Evolutionary conservation across 2,113 vertebrate genomes (phyloP).

Genomic region (Marcusenius ussheri): DNA sequence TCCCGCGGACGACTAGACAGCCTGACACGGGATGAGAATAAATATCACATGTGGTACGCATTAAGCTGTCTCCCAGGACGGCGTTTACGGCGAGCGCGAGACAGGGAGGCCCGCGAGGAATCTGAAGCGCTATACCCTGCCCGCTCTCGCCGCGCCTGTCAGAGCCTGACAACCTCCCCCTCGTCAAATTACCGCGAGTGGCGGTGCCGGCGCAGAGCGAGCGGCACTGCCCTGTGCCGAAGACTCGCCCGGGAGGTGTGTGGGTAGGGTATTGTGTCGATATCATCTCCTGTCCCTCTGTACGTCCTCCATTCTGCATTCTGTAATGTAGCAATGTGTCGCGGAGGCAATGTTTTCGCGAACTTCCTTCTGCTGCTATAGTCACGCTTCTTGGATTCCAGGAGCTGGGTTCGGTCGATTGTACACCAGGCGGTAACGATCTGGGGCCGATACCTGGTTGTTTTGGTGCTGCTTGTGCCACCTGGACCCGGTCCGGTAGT

Average conservation of each 20-base stretch:
- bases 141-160: slow-evolving; percentile 97
- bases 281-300: slow-evolving; percentile 65
- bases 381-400: not conserved
- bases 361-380: not conserved
- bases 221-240: slow-evolving; percentile 67
- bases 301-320: slow-evolving; percentile 10
- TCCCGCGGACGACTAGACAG: slow-evolving; percentile 97
- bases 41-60: slow-evolving; percentile 99
- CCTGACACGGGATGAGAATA: slow-evolving; percentile 99
- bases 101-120: slow-evolving; percentile 82
- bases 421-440: not conserved
- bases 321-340: not conserved
- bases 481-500: not conserved
- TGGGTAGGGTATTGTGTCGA: slow-evolving; percentile 48
- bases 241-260: slow-evolving; percentile 67
- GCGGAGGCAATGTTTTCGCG: not conserved
- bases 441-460: not conserved
- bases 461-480: slow-evolving; percentile 13
- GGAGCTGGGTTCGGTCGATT: not conserved
- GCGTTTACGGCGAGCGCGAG: slow-evolving; percentile 74
- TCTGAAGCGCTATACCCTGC: slow-evolving; percentile 82
- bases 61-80: slow-evolving; percentile 98
- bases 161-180: slow-evolving; percentile 68
- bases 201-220: slow-evolving; percentile 29
- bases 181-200: slow-evolving; percentile 54